Evolutionary conservation across 1,140 invertebrate genomes (phyloP), one percentile per base, ranked within the genome.

Genomic region (Apis florea): DNA sequence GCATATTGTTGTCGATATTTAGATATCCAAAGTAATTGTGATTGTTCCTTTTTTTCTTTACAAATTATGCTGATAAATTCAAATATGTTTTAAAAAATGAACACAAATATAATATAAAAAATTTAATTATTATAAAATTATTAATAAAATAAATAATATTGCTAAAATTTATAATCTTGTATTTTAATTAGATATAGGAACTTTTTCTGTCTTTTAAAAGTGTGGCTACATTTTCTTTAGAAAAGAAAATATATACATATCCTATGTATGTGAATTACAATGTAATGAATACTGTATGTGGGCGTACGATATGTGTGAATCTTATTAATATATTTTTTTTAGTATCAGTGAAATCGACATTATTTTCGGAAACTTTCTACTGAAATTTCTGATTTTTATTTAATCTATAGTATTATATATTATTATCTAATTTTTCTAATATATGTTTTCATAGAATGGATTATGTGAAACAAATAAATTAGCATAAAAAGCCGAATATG

Each of bases 181-280:
- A 11, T 47, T 61, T 51, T 31, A 31, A n/a, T 47, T 73, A 24
- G 19, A 40, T n/a, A 67, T 71, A 79, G 71, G 31, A 66, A 73
- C 26, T 73, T 80, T 72, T 80, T 21, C 31, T 64, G 51, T 66
- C 78, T 72, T 73, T 54, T n/a, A 58, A 74, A 54, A 74, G 58
- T 66, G 51, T 74, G 70, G 53, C 56, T 47, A 67, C 53, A 80
- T 56, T 56, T 74, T 54, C 15, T 17, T 66, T 31, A 31, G 31
- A 79, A 67, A 66, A 31, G 13, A 54, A 67, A 74, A 74, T 74
- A 58, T 56, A 21, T 79, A 71, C 31, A 40, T 40, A 40, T 40
- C 31, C 5, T 40, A 40, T 9, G 24, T 78, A 68, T 53, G 17
- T 59, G 12, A n/a, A 19, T 75, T 54, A 75, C 53, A 81, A 75